Base-by-base conservation (phyloP, 2,797 vertebrate species). In the Hipposideros larvatus region DNA sequence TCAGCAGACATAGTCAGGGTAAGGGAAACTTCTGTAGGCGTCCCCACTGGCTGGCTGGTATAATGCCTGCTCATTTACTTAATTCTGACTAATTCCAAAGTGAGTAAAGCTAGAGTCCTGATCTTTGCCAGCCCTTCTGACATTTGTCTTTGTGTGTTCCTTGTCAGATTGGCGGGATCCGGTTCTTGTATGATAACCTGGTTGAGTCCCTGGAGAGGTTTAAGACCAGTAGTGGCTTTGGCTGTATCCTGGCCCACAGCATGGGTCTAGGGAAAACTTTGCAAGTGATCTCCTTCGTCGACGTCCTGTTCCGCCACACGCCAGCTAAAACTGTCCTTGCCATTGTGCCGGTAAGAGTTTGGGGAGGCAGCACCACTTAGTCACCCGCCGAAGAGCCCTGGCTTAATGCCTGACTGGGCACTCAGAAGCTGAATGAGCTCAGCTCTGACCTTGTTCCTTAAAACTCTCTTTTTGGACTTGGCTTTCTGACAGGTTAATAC, bases 241-340 rank as follows among this genome's bases (percentile, higher is more conserved):
- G 99, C 96, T 99, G 99, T 98, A 99, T 99, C 98, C 99, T 99
- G 75, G 99, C 99, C 91, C 99, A 99, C 98, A 99, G 99, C 98
- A 99, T 99, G 99, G 99, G 99, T 46, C 97, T 99, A 95, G 99
- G 99, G 85, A 99, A 99, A 98, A 99, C 99, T 24, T 98, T 99
- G 92, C 99, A 99, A 98, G 99, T 99, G 98, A 99, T 99, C 98
- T 99, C 99, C 97, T 99, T 99, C 98, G 98, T 99, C 53, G 99
- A 99, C 96, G 99, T 99, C 97, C 99, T 99, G 84, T 99, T 99
- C 98, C 99, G 98, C 95, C 99, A 99, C 98, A 99, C 99, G 0
- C 99, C 99, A 96, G 99, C 99, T 92, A 99, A 99, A 99, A 99
- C 99, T 91, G 99, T 99, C 97, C 99, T 99, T 96, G 99, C 99